These are phyloP conservation scores for Mormyrops attenuatus DNA, from an alignment of 2,797 vertebrate species.

Conservation along the genomic window DNA sequence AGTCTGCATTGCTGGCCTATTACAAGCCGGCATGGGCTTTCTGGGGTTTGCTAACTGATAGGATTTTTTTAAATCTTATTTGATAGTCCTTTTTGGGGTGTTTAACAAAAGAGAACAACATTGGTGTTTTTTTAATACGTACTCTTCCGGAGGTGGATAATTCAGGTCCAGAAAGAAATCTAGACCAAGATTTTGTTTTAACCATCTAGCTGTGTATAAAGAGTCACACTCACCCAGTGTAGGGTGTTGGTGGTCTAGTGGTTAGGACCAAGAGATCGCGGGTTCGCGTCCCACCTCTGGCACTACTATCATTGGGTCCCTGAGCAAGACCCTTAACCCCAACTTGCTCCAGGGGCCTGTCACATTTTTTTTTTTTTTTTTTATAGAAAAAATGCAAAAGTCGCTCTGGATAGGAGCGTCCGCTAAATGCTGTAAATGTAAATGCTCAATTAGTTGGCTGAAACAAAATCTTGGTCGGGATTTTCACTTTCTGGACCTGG, in stretches of 20 bases:
- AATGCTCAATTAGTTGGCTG: not conserved
- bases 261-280: too few species aligned
- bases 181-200: not conserved
- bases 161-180: not conserved
- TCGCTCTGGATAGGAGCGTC: too few species aligned
- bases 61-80: not conserved
- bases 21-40: not conserved
- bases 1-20: not conserved
- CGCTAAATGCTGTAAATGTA: too few species aligned
- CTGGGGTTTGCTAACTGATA: not conserved
- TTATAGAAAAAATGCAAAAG: too few species aligned
- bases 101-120: not conserved
- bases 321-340: too few species aligned
- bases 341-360: too few species aligned
- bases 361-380: too few species aligned
- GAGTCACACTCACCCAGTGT: not conserved
- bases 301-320: too few species aligned
- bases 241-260: too few species aligned
- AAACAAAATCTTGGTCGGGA: not conserved
- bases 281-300: too few species aligned
- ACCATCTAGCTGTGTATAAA: not conserved
- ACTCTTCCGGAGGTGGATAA: not conserved
- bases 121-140: not conserved
- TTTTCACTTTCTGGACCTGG: not conserved
- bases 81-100: not conserved